phyloP scores from a whole-genome alignment of 2,797 vertebrate species.

The Eulemur mongoz region DNA sequence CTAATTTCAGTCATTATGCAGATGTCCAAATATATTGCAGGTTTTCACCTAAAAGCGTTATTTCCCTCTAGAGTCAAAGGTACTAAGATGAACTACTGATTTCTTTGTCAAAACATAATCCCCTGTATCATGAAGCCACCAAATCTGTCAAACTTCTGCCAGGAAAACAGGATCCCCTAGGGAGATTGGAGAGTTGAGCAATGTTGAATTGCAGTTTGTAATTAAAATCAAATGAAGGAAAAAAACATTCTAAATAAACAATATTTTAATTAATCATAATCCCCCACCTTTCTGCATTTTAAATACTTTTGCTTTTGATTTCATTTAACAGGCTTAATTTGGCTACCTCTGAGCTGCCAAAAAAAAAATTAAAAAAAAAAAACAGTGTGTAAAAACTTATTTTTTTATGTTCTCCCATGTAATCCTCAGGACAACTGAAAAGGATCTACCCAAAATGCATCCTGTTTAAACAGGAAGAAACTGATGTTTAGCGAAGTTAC shows the following conservation, averaged over 20 bases:
- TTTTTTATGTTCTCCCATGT: not conserved
- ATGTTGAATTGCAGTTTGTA: not conserved
- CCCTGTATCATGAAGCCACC: not conserved
- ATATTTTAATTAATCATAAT: constrained; percentile 49
- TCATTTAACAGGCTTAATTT: not conserved
- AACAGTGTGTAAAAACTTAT: not conserved
- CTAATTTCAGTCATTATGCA: constrained; percentile 66
- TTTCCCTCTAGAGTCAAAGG: constrained; percentile 68
- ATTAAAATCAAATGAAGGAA: constrained; percentile 5
- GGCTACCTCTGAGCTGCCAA: not conserved
- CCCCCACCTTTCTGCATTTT: not conserved
- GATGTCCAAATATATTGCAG: constrained; percentile 54
- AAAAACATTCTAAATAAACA: constrained; percentile 11
- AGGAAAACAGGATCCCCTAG: not conserved
- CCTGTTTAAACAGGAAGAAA: not conserved
- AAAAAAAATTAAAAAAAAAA: not conserved
- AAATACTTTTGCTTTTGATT: not conserved
- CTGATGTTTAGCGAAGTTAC: not conserved
- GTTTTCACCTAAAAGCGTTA: constrained; percentile 66
- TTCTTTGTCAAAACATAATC: constrained; percentile 61
- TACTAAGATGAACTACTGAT: not conserved
- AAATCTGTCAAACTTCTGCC: not conserved
- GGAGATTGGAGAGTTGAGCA: not conserved
- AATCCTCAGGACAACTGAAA: not conserved
- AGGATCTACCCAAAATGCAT: not conserved